A percentile compares a stretch with the other conserved stretches of the same genome.
Evolutionary conservation across 2,797 vertebrate species (phyloP).

Genomic region (Ambastaia sidthimunki): DNA sequence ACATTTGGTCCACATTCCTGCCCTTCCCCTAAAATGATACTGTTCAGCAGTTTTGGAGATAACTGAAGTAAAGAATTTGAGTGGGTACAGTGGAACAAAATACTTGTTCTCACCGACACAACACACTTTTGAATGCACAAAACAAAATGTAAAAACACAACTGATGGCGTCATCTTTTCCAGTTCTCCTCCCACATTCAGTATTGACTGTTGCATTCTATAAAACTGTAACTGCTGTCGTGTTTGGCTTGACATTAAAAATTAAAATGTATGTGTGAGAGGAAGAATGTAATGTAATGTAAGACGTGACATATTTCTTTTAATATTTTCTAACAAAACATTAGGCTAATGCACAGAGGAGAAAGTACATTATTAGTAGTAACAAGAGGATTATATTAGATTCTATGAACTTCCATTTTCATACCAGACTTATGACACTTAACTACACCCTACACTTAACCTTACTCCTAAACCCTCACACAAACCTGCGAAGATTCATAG

Average conservation of each 20-base stretch:
- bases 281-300: too few species aligned
- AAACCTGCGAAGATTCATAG: too few species aligned
- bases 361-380: too few species aligned
- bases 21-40: not conserved
- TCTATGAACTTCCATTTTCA: not conserved
- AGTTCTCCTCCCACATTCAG: not conserved
- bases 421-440: not conserved
- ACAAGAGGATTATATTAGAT: not conserved
- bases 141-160: not conserved
- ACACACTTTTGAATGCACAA: not conserved
- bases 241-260: not conserved
- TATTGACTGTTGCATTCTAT: not conserved
- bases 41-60: slow-evolving; percentile 10
- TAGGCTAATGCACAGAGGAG: too few species aligned
- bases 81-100: slow-evolving; percentile 17
- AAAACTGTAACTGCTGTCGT: not conserved
- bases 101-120: not conserved
- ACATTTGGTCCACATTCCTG: not conserved
- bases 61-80: slow-evolving; percentile 20
- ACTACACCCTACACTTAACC: too few species aligned
- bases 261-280: too few species aligned
- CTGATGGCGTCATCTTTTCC: not conserved
- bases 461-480: too few species aligned
- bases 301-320: too few species aligned
- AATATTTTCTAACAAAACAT: too few species aligned